phyloP scores from a whole-genome alignment of 1,140 invertebrate genomes.

The Zaprionus gabonicus region DNA sequence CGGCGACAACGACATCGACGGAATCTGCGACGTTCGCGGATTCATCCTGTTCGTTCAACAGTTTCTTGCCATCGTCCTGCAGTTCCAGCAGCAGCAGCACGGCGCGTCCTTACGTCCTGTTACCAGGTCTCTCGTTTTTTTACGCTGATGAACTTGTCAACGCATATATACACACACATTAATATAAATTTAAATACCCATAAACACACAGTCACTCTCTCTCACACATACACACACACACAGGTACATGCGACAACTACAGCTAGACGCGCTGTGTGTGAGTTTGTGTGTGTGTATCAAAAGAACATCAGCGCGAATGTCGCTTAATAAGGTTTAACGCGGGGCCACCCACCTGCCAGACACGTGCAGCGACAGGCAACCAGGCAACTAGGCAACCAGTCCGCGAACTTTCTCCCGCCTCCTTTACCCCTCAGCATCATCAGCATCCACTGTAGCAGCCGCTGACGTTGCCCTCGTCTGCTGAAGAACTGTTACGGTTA shows the following conservation, averaged over 20 bases:
- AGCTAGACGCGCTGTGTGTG: not conserved
- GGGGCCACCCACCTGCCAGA: constrained; percentile 15
- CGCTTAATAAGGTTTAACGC: constrained; percentile 14
- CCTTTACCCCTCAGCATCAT: not conserved
- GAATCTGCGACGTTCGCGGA: constrained; percentile 20
- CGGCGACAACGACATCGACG: not conserved
- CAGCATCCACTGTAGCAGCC: not conserved
- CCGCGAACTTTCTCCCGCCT: not conserved
- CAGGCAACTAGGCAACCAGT: not conserved
- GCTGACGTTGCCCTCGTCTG: not conserved
- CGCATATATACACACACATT: constrained; percentile 5
- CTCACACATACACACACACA: not conserved
- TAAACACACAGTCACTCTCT: not conserved
- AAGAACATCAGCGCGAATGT: constrained; percentile 19
- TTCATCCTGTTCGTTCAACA: constrained; percentile 62
- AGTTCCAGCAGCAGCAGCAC: constrained; percentile 48
- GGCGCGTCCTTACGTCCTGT: constrained; percentile 60
- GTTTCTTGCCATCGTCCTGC: constrained; percentile 69
- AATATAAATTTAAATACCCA: not conserved
- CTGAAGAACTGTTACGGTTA: constrained; percentile 32
- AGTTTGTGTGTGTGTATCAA: constrained; percentile 21
- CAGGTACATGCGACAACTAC: not conserved
- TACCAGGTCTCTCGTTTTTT: constrained; percentile 6
- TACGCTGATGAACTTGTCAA: constrained; percentile 33
- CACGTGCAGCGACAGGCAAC: constrained; percentile 26